Percentiles rank a stretch among this genome's conserved stretches.
Evolutionary conservation across 2,113 vertebrate species (phyloP).

Genomic region (Boleophthalmus pectinirostris): DNA sequence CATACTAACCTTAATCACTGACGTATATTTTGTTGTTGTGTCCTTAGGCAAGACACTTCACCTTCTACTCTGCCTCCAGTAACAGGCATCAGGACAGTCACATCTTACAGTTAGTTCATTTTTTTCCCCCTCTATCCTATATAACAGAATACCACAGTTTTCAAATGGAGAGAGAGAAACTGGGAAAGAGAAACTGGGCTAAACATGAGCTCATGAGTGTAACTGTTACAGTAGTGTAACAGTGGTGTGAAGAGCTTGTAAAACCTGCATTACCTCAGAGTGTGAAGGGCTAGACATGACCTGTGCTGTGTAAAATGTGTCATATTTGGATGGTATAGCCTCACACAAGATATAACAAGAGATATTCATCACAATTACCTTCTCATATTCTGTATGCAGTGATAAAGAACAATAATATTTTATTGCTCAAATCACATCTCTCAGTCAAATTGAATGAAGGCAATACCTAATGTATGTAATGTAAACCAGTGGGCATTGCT

Average conservation of each 20-base stretch:
- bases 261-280: constrained; percentile 64
- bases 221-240: constrained; percentile 39
- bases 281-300: constrained; percentile 28
- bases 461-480: no score
- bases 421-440: not conserved
- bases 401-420: no score
- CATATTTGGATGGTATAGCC: constrained; percentile 11
- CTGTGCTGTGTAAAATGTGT: constrained; percentile 34
- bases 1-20: no score
- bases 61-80: no score
- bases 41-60: no score
- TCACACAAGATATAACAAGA: not conserved
- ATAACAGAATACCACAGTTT: constrained; percentile 32
- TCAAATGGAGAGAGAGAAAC: constrained; percentile 35
- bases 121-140: no score
- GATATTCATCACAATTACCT: not conserved
- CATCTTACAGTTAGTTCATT: no score
- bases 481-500: no score
- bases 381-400: not conserved
- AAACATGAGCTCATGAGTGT: constrained; percentile 59
- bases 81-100: no score
- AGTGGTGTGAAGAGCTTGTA: constrained; percentile 57
- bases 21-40: not conserved
- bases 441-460: not conserved
- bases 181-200: constrained; percentile 22